phyloP scores from a whole-genome alignment of 2,888 invertebrate species.

The Drosophila antonietae region DNA sequence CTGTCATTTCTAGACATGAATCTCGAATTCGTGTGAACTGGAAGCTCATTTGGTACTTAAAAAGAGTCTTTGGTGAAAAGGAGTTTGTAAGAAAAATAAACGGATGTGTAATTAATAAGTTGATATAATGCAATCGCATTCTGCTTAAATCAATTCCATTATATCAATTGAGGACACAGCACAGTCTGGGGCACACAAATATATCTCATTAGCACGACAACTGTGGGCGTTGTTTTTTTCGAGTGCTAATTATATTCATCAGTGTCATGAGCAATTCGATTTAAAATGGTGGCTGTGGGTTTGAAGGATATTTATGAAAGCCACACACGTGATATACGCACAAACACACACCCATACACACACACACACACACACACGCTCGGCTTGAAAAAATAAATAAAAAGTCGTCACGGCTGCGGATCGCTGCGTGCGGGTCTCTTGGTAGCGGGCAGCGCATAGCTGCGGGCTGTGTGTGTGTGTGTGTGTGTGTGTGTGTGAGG shows the following conservation, averaged over 20 bases:
- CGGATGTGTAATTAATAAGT: slow-evolving; percentile 16
- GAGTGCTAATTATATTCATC: slow-evolving; percentile 70
- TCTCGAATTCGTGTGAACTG: background rate
- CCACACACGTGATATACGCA: slow-evolving; percentile 63
- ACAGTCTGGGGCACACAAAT: slow-evolving; percentile 18
- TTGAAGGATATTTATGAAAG: slow-evolving; percentile 70
- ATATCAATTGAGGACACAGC: slow-evolving; percentile 39
- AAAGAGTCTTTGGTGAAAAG: background rate
- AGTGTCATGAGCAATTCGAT: slow-evolving; percentile 69
- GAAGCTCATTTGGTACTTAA: background rate
- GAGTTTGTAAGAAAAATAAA: background rate
- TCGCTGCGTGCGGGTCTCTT: slow-evolving; percentile 37
- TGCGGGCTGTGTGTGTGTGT: slow-evolving; percentile 12
- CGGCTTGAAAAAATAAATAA: slow-evolving; percentile 30
- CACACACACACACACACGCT: background rate
- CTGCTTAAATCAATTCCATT: slow-evolving; percentile 54
- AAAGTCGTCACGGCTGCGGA: slow-evolving; percentile 36
- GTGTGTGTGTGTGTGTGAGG: slow-evolving; percentile 12
- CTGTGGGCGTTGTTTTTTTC: slow-evolving; percentile 71
- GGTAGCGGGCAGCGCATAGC: slow-evolving; percentile 18
- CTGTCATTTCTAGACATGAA: background rate
- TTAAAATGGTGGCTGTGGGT: slow-evolving; percentile 66
- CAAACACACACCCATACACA: slow-evolving; percentile 1
- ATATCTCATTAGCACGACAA: slow-evolving; percentile 67
- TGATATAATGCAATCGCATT: slow-evolving; percentile 46